These are phyloP conservation scores for Chelonia mydas DNA, from an alignment of 2,797 vertebrate genomes.

Conservation along the genomic window DNA sequence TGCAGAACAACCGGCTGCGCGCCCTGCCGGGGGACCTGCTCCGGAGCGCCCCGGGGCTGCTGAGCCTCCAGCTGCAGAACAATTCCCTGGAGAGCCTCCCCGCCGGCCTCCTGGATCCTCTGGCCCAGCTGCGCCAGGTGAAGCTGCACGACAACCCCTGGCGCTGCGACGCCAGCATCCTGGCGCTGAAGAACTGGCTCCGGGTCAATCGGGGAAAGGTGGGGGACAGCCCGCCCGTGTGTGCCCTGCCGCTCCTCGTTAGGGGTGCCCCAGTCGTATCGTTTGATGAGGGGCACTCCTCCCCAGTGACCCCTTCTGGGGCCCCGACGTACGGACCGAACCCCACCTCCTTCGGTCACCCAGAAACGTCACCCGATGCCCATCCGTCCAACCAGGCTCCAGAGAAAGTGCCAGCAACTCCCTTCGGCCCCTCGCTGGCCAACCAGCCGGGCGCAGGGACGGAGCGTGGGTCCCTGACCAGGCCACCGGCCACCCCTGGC, in stretches of 20 bases:
- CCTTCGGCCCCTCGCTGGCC: rapidly evolving
- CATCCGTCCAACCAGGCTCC: not conserved
- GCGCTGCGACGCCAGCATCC: slow-evolving; percentile 89
- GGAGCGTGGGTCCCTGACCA: not conserved
- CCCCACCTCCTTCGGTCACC: slow-evolving; percentile 16
- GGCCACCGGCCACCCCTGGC: rapidly evolving
- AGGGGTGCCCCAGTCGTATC: slow-evolving; percentile 75
- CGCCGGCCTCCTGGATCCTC: slow-evolving; percentile 80
- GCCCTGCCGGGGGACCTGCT: slow-evolving; percentile 85
- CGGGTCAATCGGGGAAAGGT: slow-evolving; percentile 79
- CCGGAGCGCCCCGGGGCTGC: slow-evolving; percentile 74
- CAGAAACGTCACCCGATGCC: slow-evolving; percentile 32
- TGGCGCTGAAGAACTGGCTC: slow-evolving; percentile 89
- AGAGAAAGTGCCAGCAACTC: not conserved
- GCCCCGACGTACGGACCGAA: not conserved
- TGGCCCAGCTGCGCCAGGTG: slow-evolving; percentile 81
- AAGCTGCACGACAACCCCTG: slow-evolving; percentile 91
- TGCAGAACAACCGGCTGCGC: slow-evolving; percentile 89
- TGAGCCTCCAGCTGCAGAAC: slow-evolving; percentile 87
- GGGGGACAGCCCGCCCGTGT: slow-evolving; percentile 79
- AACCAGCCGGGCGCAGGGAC: not conserved
- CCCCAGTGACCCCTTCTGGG: not conserved
- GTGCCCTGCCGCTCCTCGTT: slow-evolving; percentile 79
- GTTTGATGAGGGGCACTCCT: slow-evolving; percentile 69
- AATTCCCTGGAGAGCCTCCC: slow-evolving; percentile 89